Evolutionary conservation across 2,888 invertebrate species (phyloP).

Genomic region (Drosophila macrothrix): DNA sequence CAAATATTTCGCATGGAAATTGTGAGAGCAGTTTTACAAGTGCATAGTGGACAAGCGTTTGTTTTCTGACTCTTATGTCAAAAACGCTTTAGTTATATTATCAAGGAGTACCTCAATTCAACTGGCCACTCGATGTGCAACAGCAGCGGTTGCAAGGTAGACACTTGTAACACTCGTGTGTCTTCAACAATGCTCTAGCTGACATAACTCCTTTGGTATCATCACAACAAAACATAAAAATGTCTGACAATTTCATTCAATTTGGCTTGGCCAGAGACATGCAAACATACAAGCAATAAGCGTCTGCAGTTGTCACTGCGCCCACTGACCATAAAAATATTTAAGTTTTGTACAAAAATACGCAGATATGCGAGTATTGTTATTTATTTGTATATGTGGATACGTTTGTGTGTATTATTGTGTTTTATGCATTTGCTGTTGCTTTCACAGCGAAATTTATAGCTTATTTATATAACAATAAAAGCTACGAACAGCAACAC

Average conservation of each 20-base stretch:
- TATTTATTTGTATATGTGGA: slow-evolving; percentile 8
- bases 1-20: neutral
- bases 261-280: slow-evolving; percentile 44
- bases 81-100: slow-evolving; percentile 3
- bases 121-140: slow-evolving; percentile 10
- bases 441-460: slow-evolving; percentile 73
- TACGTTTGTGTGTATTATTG: slow-evolving; percentile 21
- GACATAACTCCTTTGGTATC: slow-evolving; percentile 32
- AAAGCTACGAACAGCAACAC: slow-evolving; percentile 49
- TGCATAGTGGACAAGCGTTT: neutral
- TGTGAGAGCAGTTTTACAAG: neutral
- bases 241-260: slow-evolving; percentile 52
- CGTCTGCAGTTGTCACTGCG: slow-evolving; percentile 58
- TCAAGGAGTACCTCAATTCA: neutral
- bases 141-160: slow-evolving; percentile 9
- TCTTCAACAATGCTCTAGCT: slow-evolving; percentile 2
- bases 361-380: slow-evolving; percentile 8
- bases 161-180: neutral
- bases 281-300: slow-evolving; percentile 17
- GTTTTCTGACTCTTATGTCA: neutral
- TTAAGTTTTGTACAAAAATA: slow-evolving; percentile 45
- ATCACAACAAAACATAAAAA: slow-evolving; percentile 34
- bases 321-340: slow-evolving; percentile 44
- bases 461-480: slow-evolving; percentile 79
- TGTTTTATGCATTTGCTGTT: slow-evolving; percentile 53